Evolutionary conservation across 2,888 invertebrate genomes (phyloP).

Genomic region (Ochropleura leucogaster): DNA sequence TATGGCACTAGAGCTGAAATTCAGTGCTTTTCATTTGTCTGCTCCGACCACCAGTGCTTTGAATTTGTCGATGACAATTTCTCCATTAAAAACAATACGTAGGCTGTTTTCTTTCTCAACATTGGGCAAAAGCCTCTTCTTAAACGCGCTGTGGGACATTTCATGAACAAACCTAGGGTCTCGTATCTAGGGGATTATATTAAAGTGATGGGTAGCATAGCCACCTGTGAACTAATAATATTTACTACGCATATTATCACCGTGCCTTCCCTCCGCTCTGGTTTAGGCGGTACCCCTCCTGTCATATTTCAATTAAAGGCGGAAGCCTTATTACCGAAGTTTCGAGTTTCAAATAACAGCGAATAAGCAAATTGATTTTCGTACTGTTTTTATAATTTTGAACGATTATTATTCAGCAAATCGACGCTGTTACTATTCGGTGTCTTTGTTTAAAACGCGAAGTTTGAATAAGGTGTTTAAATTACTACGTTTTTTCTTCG

Average conservation of each 20-base stretch:
- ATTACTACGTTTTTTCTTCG: background rate
- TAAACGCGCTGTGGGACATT: too few relatives aligned
- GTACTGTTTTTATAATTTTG: background rate
- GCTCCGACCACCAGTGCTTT: background rate
- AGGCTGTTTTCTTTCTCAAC: background rate
- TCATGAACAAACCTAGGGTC: background rate
- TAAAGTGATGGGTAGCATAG: constrained; percentile 10
- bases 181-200: background rate
- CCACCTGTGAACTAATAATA: constrained; percentile 54
- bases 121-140: too few relatives aligned
- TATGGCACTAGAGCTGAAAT: background rate
- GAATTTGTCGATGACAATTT: background rate
- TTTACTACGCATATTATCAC: constrained; percentile 27
- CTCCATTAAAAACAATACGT: background rate
- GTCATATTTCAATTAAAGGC: constrained; percentile 54
- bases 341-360: constrained; percentile 27
- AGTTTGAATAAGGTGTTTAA: background rate
- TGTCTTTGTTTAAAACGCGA: background rate
- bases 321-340: constrained; percentile 41
- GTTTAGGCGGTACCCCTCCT: constrained; percentile 42
- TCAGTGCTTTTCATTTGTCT: background rate
- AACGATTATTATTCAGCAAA: constrained; percentile 1
- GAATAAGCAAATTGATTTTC: constrained; percentile 22
- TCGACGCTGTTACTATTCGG: constrained; percentile 12
- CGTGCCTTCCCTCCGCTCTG: constrained; percentile 8